A percentile compares a stretch with the other conserved stretches of the same genome.
These are phyloP conservation scores for Wasmannia auropunctata DNA, from an alignment of 1,140 invertebrate genomes.

Conservation along the genomic window DNA sequence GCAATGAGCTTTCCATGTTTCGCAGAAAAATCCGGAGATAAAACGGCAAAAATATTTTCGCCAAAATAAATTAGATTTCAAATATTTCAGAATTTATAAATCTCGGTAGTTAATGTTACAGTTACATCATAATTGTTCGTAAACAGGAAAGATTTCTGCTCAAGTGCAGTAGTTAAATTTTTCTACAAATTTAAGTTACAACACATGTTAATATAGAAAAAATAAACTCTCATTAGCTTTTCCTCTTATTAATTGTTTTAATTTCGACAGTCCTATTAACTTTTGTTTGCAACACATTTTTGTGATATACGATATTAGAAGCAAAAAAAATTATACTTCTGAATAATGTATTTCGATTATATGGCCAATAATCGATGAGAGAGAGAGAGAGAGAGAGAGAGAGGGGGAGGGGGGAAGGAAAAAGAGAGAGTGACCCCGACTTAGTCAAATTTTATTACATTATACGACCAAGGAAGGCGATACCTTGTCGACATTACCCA, in stretches of 20 bases:
- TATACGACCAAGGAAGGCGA: background rate
- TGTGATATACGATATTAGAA: background rate
- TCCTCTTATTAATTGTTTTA: too few relatives aligned
- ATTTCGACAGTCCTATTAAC: too few relatives aligned
- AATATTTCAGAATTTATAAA: background rate
- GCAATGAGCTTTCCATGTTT: background rate
- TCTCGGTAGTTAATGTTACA: background rate
- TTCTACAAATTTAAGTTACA: too few relatives aligned
- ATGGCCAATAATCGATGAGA: background rate
- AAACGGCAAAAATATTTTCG: background rate
- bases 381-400: too few relatives aligned
- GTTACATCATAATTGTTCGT: background rate
- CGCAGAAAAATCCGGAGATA: background rate
- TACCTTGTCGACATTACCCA: conserved; percentile 6
- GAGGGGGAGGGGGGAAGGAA: too few relatives aligned
- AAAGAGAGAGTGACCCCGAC: background rate
- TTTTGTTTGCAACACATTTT: background rate
- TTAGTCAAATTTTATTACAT: conserved; percentile 44
- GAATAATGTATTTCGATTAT: background rate
- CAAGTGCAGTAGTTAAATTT: background rate
- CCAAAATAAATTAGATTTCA: background rate
- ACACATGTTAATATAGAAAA: too few relatives aligned
- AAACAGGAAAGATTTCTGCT: background rate
- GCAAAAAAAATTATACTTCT: background rate
- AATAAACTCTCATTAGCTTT: too few relatives aligned